Evolutionary conservation across 2,888 invertebrate genomes (phyloP), one percentile per base, ranked within the genome.

Genomic region (Erynnis tages): DNA sequence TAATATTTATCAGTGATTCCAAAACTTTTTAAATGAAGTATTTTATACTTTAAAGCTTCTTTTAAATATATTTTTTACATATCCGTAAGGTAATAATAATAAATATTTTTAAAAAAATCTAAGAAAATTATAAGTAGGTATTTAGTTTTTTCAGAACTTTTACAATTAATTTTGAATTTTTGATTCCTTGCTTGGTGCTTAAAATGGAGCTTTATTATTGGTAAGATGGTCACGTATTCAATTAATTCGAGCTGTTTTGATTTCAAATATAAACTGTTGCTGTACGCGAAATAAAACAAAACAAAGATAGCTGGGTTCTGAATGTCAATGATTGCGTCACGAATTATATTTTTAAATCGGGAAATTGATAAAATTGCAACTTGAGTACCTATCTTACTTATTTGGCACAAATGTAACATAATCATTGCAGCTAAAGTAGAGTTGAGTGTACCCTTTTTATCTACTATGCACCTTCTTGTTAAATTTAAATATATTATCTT

Each of bases 381-480:
- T 67, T 63, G 61, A 67, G 70, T 54, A 62, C 66, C 73, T 73
- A 73, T 71, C 67, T 72, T 54, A 62, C 66, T 73, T 73, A 73
- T 71, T 67, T 72, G 61, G 73, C 71, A 54, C 73, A 72, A 19
- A 55, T 65, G 57, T 41, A 57, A 58, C 40, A 53, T 37, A 59
- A 61, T 56, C 48, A 17, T 44, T 38, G 5, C 25, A 54, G 59
- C 70, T 67, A 66, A n/a, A n/a, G 75, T 65, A 60, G 56, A 61
- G 79, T 77, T 79, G 66, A 74, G 57, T 79, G 76, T 79, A 76
- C 61, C 35, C 40, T n/a, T n/a, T n/a, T n/a, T n/a, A n/a, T n/a
- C n/a, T n/a, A n/a, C n/a, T n/a, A n/a, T n/a, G n/a, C n/a, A n/a
- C n/a, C n/a, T n/a, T n/a, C n/a, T n/a, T n/a, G n/a, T n/a, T n/a